Percentiles rank a stretch among this genome's conserved stretches.
These are phyloP conservation scores for Mylabris phalerata DNA, from an alignment of 1,140 invertebrate species.

Conservation along the genomic window DNA sequence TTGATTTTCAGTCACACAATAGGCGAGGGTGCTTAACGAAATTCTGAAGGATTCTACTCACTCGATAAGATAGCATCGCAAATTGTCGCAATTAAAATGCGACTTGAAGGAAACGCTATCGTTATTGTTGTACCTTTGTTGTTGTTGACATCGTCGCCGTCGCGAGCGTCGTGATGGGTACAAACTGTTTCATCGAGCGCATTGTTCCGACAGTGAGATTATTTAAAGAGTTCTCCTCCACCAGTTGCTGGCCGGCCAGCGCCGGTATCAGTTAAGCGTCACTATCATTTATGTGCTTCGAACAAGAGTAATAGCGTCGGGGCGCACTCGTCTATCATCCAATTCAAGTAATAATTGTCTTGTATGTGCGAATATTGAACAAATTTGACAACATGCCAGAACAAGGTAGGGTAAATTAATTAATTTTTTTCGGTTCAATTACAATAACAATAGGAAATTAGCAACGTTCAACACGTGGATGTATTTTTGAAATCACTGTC, in stretches of 20 bases:
- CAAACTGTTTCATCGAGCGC: neutral
- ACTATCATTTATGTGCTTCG: neutral
- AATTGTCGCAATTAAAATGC: neutral
- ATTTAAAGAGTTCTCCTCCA: slow-evolving; percentile 6
- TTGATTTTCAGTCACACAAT: too few species aligned
- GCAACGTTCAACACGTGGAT: too few species aligned
- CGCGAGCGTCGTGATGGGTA: neutral
- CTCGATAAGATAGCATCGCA: neutral
- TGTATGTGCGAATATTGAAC: neutral
- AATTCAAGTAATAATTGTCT: neutral
- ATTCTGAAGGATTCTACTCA: neutral
- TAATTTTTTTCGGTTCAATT: too few species aligned
- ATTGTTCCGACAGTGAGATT: too few species aligned
- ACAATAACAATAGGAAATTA: too few species aligned
- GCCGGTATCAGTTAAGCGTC: slow-evolving; percentile 9
- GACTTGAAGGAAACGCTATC: neutral
- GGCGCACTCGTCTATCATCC: neutral
- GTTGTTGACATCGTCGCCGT: neutral
- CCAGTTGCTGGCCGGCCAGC: slow-evolving; percentile 20
- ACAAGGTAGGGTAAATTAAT: neutral
- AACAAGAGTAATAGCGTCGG: neutral
- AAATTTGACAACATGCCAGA: slow-evolving; percentile 2
- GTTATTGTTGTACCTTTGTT: neutral
- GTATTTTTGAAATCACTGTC: too few species aligned
- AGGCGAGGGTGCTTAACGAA: too few species aligned